phyloP scores from a whole-genome alignment of 2,888 invertebrate genomes.

The Dastarcus helophoroides region DNA sequence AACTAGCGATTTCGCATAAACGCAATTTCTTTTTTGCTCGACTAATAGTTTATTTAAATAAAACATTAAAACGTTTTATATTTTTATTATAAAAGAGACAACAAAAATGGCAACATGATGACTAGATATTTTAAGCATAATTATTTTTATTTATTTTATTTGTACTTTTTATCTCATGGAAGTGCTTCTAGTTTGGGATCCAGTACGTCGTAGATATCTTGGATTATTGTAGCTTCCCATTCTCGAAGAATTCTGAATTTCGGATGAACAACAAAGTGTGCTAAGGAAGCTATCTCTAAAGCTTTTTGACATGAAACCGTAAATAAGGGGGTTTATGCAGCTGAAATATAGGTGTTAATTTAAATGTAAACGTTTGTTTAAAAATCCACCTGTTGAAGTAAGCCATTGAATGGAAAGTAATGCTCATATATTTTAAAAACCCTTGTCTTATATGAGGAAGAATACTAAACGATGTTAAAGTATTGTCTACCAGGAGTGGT shows the following conservation, averaged over 20 bases:
- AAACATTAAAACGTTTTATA: no score
- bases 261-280: constrained; percentile 36
- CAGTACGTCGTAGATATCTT: constrained; percentile 27
- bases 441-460: constrained; percentile 42
- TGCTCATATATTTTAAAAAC: constrained; percentile 46
- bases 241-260: constrained; percentile 13
- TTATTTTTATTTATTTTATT: no score
- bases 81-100: no score
- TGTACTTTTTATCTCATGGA: constrained; percentile 25
- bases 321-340: constrained; percentile 61
- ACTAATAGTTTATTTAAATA: no score
- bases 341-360: constrained; percentile 29
- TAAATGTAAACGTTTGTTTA: background rate
- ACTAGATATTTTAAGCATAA: no score
- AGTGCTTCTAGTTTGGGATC: constrained; percentile 32
- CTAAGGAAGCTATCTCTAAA: constrained; percentile 48
- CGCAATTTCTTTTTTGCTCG: no score
- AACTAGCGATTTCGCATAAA: no score
- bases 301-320: constrained; percentile 63
- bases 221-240: constrained; percentile 21
- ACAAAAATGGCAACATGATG: no score
- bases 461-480: constrained; percentile 49
- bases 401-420: constrained; percentile 51
- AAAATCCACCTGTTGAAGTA: constrained; percentile 50
- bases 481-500: constrained; percentile 52